phyloP scores from a whole-genome alignment of 2,888 invertebrate genomes.

The Cerastis leucographa region DNA sequence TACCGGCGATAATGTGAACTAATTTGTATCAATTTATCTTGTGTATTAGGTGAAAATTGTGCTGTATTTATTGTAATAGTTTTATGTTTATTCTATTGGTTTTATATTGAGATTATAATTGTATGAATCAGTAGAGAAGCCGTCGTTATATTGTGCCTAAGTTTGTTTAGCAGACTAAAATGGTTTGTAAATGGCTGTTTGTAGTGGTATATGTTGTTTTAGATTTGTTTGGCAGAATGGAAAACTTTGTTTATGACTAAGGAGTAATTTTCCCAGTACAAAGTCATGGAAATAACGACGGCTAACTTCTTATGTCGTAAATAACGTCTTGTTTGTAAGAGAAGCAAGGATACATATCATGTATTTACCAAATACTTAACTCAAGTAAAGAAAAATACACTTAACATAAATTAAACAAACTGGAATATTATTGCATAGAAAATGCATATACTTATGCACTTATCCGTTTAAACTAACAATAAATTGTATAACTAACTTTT shows the following conservation, averaged over 20 bases:
- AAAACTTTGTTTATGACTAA: background rate
- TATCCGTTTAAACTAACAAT: background rate
- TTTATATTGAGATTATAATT: background rate
- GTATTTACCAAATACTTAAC: background rate
- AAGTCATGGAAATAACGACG: background rate
- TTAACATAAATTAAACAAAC: background rate
- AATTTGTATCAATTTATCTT: constrained; percentile 54
- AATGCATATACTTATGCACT: background rate
- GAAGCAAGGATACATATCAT: background rate
- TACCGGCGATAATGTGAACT: constrained; percentile 57
- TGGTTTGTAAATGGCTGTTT: background rate
- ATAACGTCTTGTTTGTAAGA: background rate
- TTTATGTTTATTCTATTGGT: background rate
- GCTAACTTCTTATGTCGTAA: background rate
- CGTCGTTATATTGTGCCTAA: background rate
- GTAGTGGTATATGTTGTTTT: background rate
- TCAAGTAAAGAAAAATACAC: background rate
- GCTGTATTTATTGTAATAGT: constrained; percentile 4
- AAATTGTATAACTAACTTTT: background rate
- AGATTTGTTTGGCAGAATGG: background rate
- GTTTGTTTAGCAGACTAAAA: background rate
- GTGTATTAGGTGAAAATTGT: constrained; percentile 47
- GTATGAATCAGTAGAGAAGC: background rate
- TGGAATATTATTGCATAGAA: background rate
- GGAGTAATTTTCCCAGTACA: background rate